These are phyloP conservation scores for Onthophagus taurus DNA, from an alignment of 1,140 invertebrate species.

Conservation along the genomic window DNA sequence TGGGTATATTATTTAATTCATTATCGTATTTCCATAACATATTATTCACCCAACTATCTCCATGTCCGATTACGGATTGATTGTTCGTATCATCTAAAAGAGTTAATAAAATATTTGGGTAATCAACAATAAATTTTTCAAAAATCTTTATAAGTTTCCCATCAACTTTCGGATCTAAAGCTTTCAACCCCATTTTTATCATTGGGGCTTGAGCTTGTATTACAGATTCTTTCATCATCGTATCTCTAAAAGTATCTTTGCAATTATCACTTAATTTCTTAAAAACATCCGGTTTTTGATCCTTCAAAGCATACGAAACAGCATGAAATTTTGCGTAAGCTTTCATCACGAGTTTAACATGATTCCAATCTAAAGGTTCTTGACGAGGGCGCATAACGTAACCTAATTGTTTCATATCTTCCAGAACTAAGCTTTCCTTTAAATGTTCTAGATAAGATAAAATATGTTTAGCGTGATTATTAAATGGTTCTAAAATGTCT, in stretches of 20 bases:
- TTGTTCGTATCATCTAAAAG: slow-evolving; percentile 7
- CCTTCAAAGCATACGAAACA: slow-evolving; percentile 17
- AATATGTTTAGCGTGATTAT: slow-evolving; percentile 23
- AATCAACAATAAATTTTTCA: background rate
- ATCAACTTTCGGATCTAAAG: slow-evolving; percentile 1
- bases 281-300: slow-evolving; percentile 12
- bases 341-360: slow-evolving; percentile 13
- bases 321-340: slow-evolving; percentile 18
- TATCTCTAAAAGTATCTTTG: background rate
- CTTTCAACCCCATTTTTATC: background rate
- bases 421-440: slow-evolving; percentile 43
- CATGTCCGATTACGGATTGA: slow-evolving; percentile 40
- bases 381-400: slow-evolving; percentile 41
- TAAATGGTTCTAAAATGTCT: slow-evolving; percentile 6
- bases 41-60: slow-evolving; percentile 47
- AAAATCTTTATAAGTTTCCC: background rate
- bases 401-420: slow-evolving; percentile 41
- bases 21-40: slow-evolving; percentile 46
- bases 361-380: slow-evolving; percentile 15
- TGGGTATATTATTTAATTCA: too few relatives aligned
- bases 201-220: background rate
- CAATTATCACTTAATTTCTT: slow-evolving; percentile 6
- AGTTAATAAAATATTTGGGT: background rate
- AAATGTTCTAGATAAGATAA: slow-evolving; percentile 25
- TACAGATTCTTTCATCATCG: background rate